phyloP scores from a whole-genome alignment of 2,888 invertebrate species.

The Rhagophthalmus giganteus region DNA sequence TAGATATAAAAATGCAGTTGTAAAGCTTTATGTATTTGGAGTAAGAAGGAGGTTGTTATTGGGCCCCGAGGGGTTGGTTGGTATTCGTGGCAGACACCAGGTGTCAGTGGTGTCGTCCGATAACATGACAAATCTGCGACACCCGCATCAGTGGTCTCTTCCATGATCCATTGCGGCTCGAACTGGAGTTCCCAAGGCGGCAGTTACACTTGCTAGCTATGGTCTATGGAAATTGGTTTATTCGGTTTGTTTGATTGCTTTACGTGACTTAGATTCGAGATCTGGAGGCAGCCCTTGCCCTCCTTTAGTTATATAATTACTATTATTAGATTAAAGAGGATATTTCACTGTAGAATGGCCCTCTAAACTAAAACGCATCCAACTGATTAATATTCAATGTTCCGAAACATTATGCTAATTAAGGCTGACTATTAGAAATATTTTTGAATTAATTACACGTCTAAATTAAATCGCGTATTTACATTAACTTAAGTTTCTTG shows the following conservation, averaged over 20 bases:
- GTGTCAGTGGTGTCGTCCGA: conserved; percentile 37
- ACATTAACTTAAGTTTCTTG: too few species aligned
- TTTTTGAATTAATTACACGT: too few species aligned
- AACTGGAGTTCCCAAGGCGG: conserved; percentile 32
- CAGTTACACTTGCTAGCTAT: conserved; percentile 33
- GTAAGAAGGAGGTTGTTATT: conserved; percentile 18
- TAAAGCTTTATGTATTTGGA: conserved; percentile 18
- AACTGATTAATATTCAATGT: too few species aligned
- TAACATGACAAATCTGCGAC: conserved; percentile 41
- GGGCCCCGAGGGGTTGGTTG: conserved; percentile 27
- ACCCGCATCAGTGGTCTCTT: conserved; percentile 37
- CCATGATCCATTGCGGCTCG: conserved; percentile 37
- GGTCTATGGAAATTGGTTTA: conserved; percentile 34
- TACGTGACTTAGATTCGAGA: conserved; percentile 30
- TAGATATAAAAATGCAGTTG: background rate
- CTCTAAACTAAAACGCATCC: too few species aligned
- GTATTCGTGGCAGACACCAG: conserved; percentile 35
- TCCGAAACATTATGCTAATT: too few species aligned
- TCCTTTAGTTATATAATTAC: conserved; percentile 1
- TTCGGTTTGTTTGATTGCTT: conserved; percentile 36
- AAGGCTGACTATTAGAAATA: too few species aligned
- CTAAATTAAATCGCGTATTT: too few species aligned
- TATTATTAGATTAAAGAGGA: background rate
- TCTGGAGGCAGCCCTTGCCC: conserved; percentile 8
- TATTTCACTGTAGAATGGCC: too few species aligned